Conservation (phyloP, 2,113 vertebrate genomes). For the Vulpes ferrilata region DNA sequence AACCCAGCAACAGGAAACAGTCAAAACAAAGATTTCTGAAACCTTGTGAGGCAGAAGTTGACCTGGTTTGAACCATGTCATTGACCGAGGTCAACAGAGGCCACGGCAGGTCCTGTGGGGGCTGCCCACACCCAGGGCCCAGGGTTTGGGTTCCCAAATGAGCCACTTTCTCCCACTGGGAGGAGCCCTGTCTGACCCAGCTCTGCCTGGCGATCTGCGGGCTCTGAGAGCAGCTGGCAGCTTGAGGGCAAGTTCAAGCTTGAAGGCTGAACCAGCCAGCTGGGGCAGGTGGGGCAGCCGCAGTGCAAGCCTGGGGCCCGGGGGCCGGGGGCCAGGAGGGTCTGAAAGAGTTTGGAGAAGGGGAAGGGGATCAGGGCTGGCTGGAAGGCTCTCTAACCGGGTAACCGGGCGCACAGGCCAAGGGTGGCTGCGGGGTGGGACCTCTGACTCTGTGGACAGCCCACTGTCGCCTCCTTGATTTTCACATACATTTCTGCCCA, state of each 20-base stretch:
- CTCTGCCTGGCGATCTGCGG: too few relatives aligned
- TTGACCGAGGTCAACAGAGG: background rate
- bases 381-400: background rate
- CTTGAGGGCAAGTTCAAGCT: too few relatives aligned
- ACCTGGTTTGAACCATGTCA: background rate
- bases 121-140: accelerated
- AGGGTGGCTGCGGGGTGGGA: background rate
- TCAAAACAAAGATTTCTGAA: background rate
- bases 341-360: background rate
- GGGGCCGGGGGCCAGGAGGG: background rate
- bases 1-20: background rate
- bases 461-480: background rate
- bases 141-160: too few relatives aligned
- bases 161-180: accelerated
- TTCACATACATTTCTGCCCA: background rate
- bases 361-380: background rate
- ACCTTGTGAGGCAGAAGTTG: background rate
- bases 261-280: background rate
- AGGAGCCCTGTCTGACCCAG: background rate
- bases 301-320: background rate
- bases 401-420: background rate
- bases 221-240: background rate
- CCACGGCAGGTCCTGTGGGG: background rate
- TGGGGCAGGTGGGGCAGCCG: background rate
- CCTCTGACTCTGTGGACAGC: accelerated